phyloP scores from a whole-genome alignment of 2,113 vertebrate genomes.

The Gallinago paraguaiae region DNA sequence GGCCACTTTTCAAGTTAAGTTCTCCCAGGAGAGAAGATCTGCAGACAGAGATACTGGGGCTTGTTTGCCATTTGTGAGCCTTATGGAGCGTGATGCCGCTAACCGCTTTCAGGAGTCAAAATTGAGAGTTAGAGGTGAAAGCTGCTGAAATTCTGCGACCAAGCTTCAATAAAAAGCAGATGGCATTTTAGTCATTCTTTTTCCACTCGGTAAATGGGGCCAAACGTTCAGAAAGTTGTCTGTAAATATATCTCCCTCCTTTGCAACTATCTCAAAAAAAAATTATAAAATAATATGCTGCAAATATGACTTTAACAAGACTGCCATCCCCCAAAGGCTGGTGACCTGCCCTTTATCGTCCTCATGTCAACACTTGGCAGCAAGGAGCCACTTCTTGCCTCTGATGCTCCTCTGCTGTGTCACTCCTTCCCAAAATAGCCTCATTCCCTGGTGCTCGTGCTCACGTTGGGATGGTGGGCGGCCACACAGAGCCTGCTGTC shows the following conservation, averaged over 20 bases:
- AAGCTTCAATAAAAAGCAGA: constrained; percentile 22
- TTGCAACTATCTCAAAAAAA: neutral
- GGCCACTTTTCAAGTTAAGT: neutral
- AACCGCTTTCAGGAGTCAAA: neutral
- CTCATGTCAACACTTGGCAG: constrained; percentile 15
- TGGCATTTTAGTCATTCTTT: neutral
- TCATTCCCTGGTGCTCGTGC: neutral
- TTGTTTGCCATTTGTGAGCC: neutral
- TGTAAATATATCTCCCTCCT: neutral
- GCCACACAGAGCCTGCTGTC: neutral
- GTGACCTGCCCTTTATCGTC: neutral
- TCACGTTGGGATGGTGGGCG: neutral
- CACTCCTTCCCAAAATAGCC: constrained; percentile 23
- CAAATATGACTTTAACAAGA: neutral
- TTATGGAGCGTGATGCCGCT: neutral
- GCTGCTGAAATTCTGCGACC: neutral
- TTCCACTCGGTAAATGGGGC: neutral
- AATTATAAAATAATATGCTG: neutral
- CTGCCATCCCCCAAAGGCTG: neutral
- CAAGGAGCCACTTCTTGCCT: neutral
- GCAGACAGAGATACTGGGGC: neutral
- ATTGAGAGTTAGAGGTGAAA: neutral
- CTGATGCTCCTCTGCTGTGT: neutral
- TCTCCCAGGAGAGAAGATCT: neutral
- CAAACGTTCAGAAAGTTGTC: constrained; percentile 10